These are phyloP conservation scores for Platysternon megacephalum DNA, from an alignment of 2,113 vertebrate genomes.

Conservation along the genomic window DNA sequence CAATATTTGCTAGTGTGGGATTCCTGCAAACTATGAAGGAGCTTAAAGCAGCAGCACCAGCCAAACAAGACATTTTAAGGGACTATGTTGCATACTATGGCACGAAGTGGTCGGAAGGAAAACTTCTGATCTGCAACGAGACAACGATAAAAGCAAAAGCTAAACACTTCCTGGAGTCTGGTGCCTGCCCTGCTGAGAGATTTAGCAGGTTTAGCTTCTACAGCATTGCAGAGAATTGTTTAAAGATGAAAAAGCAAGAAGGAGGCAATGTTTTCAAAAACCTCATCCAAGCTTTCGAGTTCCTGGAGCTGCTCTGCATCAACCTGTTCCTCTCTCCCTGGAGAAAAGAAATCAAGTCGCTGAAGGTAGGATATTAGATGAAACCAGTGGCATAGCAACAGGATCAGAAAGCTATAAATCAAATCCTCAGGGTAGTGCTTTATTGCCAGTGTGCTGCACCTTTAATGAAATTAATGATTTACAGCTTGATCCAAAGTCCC, in stretches of 20 bases:
- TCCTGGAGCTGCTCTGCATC: conserved; percentile 75
- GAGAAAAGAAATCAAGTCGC: conserved; percentile 74
- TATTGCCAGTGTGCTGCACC: neutral
- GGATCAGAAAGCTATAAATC: neutral
- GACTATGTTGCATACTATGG: conserved; percentile 48
- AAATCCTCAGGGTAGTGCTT: neutral
- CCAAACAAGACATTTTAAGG: neutral
- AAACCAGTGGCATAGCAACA: neutral
- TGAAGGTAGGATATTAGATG: conserved; percentile 64
- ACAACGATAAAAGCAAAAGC: conserved; percentile 24
- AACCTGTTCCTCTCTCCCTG: conserved; percentile 74
- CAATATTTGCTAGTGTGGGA: too few species aligned
- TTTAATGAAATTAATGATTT: neutral
- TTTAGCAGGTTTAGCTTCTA: conserved; percentile 1
- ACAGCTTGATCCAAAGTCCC: neutral
- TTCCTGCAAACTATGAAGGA: conserved; percentile 21
- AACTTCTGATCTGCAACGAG: conserved; percentile 15
- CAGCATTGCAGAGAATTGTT: conserved; percentile 22
- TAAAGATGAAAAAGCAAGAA: neutral
- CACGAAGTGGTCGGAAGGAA: neutral
- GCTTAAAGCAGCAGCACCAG: neutral
- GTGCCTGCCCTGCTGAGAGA: neutral
- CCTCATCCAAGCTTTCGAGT: conserved; percentile 61
- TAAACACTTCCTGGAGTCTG: neutral
- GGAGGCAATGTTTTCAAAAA: neutral